Conservation (phyloP, 2,888 invertebrate genomes). For the Stenodera caucasica region DNA sequence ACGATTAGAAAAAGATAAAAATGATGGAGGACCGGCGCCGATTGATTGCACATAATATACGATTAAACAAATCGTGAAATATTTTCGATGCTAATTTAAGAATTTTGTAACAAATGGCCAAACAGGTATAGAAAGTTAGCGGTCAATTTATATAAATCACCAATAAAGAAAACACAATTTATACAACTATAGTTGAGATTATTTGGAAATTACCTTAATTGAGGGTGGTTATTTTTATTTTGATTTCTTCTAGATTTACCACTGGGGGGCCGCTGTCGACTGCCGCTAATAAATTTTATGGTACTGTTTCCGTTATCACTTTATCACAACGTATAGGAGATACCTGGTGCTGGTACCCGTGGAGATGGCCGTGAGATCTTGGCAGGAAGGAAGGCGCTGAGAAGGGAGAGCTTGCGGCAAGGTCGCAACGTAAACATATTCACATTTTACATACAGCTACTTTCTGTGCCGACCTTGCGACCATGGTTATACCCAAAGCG, state of each 20-base stretch:
- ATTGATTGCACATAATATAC: neutral
- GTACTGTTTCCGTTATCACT: no score
- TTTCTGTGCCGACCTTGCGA: slow-evolving; percentile 44
- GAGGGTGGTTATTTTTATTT: neutral
- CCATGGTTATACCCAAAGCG: slow-evolving; percentile 44
- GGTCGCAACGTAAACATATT: slow-evolving; percentile 29
- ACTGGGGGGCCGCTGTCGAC: no score
- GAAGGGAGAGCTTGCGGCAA: slow-evolving; percentile 45
- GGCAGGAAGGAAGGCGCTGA: slow-evolving; percentile 46
- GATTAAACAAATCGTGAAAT: neutral
- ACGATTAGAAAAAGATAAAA: neutral
- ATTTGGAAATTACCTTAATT: neutral
- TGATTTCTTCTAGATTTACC: no score
- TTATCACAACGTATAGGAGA: slow-evolving; percentile 7
- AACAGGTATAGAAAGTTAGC: neutral
- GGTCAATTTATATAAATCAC: neutral
- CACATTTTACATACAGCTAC: slow-evolving; percentile 31
- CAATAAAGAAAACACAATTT: no score
- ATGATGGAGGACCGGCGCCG: neutral
- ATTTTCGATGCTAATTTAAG: neutral
- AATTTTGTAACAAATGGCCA: neutral
- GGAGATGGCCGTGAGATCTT: slow-evolving; percentile 43
- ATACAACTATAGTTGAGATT: no score
- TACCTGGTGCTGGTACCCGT: slow-evolving; percentile 22
- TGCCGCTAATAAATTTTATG: no score